A percentile compares a stretch with the other conserved stretches of the same genome.
Evolutionary conservation across 2,888 invertebrate species (phyloP).

Genomic region (Trilocha varians): DNA sequence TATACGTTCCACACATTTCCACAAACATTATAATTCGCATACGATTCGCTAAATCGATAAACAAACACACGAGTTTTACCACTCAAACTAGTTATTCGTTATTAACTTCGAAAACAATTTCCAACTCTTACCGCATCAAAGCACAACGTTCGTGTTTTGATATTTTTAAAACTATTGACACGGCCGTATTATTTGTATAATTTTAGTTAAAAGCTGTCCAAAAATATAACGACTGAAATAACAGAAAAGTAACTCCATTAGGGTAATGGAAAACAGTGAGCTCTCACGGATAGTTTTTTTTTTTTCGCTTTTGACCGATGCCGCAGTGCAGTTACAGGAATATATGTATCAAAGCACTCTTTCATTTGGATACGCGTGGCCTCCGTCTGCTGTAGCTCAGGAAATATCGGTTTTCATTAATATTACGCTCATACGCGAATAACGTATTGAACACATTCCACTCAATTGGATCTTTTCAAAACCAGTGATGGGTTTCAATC

Average conservation of each 20-base stretch:
- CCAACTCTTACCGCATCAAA: not conserved
- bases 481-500: too few relatives aligned
- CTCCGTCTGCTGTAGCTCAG: constrained; percentile 33
- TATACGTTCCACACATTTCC: constrained; percentile 26
- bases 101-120: not conserved
- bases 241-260: constrained; percentile 60
- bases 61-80: not conserved
- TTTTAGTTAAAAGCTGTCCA: constrained; percentile 21
- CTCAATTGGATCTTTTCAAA: too few relatives aligned
- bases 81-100: too few relatives aligned
- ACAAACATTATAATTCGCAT: not conserved
- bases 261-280: constrained; percentile 63
- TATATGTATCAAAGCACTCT: constrained; percentile 62
- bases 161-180: constrained; percentile 19
- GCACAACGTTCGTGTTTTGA: not conserved
- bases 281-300: constrained; percentile 42
- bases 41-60: not conserved
- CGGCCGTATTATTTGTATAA: constrained; percentile 14
- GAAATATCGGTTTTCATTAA: constrained; percentile 53
- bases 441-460: constrained; percentile 28
- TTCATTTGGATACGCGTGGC: constrained; percentile 49
- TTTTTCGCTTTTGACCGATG: constrained; percentile 43
- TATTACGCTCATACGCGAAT: constrained; percentile 41
- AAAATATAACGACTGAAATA: constrained; percentile 46
- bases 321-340: constrained; percentile 64